phyloP scores from a whole-genome alignment of 2,113 vertebrate genomes.

The Pseudopipra pipra region DNA sequence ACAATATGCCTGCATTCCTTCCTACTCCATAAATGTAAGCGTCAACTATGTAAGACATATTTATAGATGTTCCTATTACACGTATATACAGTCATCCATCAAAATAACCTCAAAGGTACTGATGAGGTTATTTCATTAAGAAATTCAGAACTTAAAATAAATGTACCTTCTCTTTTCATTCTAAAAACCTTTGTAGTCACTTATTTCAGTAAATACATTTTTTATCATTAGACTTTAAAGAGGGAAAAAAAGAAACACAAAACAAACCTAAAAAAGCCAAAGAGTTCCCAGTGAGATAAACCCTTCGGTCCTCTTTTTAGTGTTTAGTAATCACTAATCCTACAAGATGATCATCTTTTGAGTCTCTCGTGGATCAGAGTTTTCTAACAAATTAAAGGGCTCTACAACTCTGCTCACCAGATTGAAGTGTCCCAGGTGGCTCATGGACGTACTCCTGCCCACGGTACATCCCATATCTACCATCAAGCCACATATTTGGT shows the following conservation, averaged over 20 bases:
- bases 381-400: not conserved
- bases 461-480: rapidly evolving
- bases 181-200: not conserved
- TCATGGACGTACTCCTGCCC: rapidly evolving
- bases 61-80: not conserved
- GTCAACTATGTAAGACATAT: not conserved
- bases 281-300: not conserved
- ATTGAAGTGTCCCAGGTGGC: not conserved
- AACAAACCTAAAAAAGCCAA: not conserved
- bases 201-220: not conserved
- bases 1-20: not conserved
- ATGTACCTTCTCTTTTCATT: not conserved
- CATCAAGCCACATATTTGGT: not conserved
- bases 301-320: not conserved
- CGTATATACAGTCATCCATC: not conserved
- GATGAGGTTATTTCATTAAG: not conserved
- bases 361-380: not conserved
- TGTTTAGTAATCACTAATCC: constrained; percentile 18
- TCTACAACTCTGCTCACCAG: not conserved
- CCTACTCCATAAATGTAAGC: not conserved
- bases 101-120: not conserved
- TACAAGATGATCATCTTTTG: not conserved
- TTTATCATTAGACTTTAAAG: not conserved
- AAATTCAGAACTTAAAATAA: not conserved
- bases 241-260: not conserved